These are phyloP conservation scores for Laticauda laticaudata DNA, from an alignment of 2,113 vertebrate genomes.

Conservation along the genomic window DNA sequence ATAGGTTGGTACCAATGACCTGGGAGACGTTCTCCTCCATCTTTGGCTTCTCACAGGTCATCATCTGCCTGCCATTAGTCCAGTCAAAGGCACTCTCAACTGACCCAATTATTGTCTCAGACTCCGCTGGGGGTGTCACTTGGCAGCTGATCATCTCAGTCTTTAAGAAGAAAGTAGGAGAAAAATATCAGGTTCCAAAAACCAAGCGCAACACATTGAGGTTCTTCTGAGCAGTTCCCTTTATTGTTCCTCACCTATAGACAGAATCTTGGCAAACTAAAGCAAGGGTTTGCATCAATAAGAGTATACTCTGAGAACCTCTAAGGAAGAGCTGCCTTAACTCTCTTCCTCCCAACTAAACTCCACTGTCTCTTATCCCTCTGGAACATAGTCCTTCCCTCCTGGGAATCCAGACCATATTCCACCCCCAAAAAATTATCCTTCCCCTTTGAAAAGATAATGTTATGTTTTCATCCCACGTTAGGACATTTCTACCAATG, in stretches of 20 bases:
- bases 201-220: background rate
- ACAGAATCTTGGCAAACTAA: background rate
- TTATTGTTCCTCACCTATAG: background rate
- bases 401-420: too few species aligned
- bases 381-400: background rate
- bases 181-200: background rate
- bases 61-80: constrained; percentile 14
- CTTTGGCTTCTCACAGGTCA: constrained; percentile 13
- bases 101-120: background rate
- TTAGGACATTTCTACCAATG: background rate
- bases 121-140: constrained; percentile 60
- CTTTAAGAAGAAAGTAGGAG: constrained; percentile 54
- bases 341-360: background rate
- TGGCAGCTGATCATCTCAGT: constrained; percentile 66
- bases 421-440: background rate
- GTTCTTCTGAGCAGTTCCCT: background rate
- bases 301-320: background rate
- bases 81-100: constrained; percentile 6
- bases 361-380: background rate
- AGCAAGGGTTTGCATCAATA: background rate
- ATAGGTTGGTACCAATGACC: constrained; percentile 20
- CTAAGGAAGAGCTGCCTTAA: background rate
- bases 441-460: background rate
- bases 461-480: background rate
- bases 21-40: background rate